Conservation (phyloP, 2,888 invertebrate species). For the Pedicia rivosa region DNA sequence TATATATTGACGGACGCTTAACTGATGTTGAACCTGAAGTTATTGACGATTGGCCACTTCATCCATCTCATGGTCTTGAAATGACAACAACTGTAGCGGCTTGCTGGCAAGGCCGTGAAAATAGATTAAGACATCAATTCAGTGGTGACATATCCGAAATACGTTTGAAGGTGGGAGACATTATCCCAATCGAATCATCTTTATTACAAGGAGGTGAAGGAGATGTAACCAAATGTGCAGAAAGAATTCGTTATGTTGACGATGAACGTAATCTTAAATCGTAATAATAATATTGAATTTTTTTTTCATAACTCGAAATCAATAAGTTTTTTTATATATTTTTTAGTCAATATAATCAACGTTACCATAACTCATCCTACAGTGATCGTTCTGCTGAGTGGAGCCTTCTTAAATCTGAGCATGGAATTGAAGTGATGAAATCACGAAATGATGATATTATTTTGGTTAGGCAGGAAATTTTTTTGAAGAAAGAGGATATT, state of each 20-base stretch:
- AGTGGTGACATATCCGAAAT: constrained; percentile 30
- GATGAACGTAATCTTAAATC: no score
- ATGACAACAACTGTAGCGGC: constrained; percentile 91
- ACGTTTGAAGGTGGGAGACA: constrained; percentile 20
- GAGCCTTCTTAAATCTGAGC: constrained; percentile 2
- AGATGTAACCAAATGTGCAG: constrained; percentile 33
- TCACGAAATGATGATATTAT: constrained; percentile 3
- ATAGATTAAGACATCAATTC: constrained; percentile 65
- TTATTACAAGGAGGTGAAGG: constrained; percentile 32
- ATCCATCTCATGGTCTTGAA: constrained; percentile 85
- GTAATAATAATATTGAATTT: no score
- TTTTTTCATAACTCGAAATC: no score
- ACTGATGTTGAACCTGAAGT: constrained; percentile 72
- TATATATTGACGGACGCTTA: constrained; percentile 30
- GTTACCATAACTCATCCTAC: no score
- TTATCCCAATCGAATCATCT: constrained; percentile 15
- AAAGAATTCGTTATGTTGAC: constrained; percentile 3
- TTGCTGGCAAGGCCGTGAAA: constrained; percentile 94
- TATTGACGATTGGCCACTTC: constrained; percentile 98
- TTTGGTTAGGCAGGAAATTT: constrained; percentile 3
- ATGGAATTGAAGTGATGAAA: constrained; percentile 4
- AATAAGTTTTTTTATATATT: no score
- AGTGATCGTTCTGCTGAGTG: constrained; percentile 2
- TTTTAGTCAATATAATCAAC: no score
- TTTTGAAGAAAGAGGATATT: not conserved